phyloP scores from a whole-genome alignment of 2,113 vertebrate genomes.

The Pseudorhombus dupliciocellatus region DNA sequence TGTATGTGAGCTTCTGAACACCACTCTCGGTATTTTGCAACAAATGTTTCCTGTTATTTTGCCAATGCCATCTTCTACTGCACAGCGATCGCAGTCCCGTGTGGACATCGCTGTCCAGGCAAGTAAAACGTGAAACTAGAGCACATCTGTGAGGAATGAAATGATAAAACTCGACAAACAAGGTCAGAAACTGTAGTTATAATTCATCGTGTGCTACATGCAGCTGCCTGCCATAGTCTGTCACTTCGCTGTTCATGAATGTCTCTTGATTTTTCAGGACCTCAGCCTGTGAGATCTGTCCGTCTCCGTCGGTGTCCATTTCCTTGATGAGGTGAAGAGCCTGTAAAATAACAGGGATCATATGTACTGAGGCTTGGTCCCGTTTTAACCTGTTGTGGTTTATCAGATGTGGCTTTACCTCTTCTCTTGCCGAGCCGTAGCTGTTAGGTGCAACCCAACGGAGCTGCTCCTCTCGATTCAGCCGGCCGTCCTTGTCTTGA shows the following conservation, averaged over 20 bases:
- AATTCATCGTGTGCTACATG: conserved; percentile 79
- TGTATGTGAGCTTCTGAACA: not conserved
- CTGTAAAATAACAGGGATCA: conserved; percentile 67
- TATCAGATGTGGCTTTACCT: conserved; percentile 76
- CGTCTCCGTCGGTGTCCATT: conserved; percentile 90
- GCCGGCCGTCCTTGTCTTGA: conserved; percentile 89
- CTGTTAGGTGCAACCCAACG: conserved; percentile 96
- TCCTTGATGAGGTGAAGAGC: conserved; percentile 92
- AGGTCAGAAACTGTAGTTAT: conserved; percentile 36
- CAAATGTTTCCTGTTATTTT: not conserved
- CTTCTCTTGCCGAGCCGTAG: conserved; percentile 91
- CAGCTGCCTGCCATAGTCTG: conserved; percentile 91
- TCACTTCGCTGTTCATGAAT: conserved; percentile 96
- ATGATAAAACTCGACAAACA: not conserved
- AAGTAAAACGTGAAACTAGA: not conserved
- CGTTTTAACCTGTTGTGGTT: not conserved
- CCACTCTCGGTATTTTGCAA: not conserved
- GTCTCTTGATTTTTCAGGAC: conserved; percentile 90
- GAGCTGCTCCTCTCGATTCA: conserved; percentile 89
- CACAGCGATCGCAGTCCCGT: not conserved
- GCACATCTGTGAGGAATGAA: not conserved
- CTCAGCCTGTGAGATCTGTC: conserved; percentile 87
- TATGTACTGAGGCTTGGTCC: not conserved
- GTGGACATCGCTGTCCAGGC: no score
- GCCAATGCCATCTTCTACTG: not conserved